Evolutionary conservation across 2,113 vertebrate genomes (phyloP), one percentile per base, ranked within the genome.

Genomic region (Phylloscopus trochilus): DNA sequence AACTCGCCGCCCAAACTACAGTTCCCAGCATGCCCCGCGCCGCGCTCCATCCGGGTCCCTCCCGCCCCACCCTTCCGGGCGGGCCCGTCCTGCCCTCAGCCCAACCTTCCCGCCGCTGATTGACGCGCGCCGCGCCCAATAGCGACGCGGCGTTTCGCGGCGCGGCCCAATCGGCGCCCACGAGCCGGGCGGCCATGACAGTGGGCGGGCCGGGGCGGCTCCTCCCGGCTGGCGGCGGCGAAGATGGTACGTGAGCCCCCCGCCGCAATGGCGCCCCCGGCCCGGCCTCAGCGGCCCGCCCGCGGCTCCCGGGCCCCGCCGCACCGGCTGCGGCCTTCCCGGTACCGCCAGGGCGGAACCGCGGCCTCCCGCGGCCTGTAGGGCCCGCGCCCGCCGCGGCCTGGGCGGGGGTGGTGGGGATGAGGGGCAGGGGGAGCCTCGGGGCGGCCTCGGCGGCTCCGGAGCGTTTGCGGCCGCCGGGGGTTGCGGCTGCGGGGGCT

Each of bases 141-240:
- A 15, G 33, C 0, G 8, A 5, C 2, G 14, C 31, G 0, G 15
- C 4, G 2, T 8, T 16, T 0, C 1, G 9, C 37, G 3, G 37
- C 21, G 37, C 14, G 2, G 21, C 0, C 63, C 83, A 86, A 86
- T 86, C 1, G 37, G 11, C 6, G 63, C 17, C 11, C 21, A 0
- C 6, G 16, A 28, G 52, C 72, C 62, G 37, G 31, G 70, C 31
- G 72, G 62, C 14, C 26, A n/a, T 58, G 62, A 4, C 52, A 51
- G 83, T 51, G 53, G 83, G 83, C 72, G 83, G 83, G 70, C 30
- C 83, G 19, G 43, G 70, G 70, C 60, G 82, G 69, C 82, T 63
- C 68, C 81, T 63, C 81, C 81, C 47, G 81, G 80, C 63, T 58
- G 80, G 67, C 16, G 80, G 80, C 67, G 56, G 80, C 33, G 56